phyloP scores from a whole-genome alignment of 2,888 invertebrate species.

The Cheilosia vulpina region DNA sequence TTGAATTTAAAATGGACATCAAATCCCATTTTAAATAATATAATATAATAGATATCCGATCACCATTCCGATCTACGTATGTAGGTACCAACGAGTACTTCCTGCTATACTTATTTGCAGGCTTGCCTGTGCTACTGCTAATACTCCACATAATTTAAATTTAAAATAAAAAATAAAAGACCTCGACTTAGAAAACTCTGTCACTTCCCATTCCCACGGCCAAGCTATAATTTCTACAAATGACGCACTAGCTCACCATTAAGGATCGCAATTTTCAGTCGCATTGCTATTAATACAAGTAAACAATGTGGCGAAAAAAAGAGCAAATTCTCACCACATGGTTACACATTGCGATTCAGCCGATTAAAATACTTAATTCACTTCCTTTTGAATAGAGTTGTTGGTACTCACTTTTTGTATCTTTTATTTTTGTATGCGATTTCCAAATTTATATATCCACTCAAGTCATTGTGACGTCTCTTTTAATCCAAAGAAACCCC shows the following conservation, averaged over 20 bases:
- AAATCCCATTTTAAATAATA: no score
- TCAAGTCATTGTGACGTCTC: constrained; percentile 45
- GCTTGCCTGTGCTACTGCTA: no score
- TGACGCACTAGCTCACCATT: neutral
- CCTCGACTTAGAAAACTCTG: no score
- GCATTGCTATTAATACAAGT: constrained; percentile 17
- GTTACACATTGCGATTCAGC: neutral
- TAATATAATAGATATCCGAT: no score
- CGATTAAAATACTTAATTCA: neutral
- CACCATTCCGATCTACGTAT: no score
- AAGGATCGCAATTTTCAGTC: constrained; percentile 8
- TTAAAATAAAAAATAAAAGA: no score
- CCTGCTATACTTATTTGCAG: no score
- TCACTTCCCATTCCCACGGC: no score
- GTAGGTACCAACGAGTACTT: no score
- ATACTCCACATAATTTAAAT: no score
- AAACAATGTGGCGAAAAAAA: neutral
- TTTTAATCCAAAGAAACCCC: constrained; percentile 16
- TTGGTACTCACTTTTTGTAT: constrained; percentile 17
- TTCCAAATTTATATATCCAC: constrained; percentile 33
- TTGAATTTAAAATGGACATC: no score
- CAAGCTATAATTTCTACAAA: no score
- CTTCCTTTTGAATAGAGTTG: neutral
- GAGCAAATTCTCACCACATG: neutral
- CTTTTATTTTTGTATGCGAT: neutral